Evolutionary conservation across 2,888 invertebrate genomes (phyloP).

Genomic region (Drosophila prostipennis): DNA sequence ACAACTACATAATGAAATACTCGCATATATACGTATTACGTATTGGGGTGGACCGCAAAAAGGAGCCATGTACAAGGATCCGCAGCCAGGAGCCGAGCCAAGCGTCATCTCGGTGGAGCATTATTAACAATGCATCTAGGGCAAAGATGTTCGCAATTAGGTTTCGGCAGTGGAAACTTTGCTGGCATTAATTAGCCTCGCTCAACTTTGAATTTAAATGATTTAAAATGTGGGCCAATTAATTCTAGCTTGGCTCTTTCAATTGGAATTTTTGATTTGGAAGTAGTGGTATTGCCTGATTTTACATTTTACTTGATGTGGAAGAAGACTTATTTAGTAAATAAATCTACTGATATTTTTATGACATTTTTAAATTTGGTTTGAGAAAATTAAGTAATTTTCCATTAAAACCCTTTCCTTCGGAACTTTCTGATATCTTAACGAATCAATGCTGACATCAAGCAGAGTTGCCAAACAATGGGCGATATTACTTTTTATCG

Average conservation of each 20-base stretch:
- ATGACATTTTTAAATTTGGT: background rate
- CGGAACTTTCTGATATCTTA: conserved; percentile 1
- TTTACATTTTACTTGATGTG: background rate
- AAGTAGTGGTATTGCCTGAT: too few relatives aligned
- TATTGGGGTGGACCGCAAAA: background rate
- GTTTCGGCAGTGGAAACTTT: conserved; percentile 27
- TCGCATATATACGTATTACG: conserved; percentile 7
- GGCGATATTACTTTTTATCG: conserved; percentile 27
- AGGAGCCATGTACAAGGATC: background rate
- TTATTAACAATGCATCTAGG: conserved; percentile 31
- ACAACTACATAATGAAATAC: conserved; percentile 40
- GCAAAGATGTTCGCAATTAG: conserved; percentile 21
- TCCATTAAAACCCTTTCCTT: background rate
- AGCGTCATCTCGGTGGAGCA: conserved; percentile 18
- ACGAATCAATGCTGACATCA: conserved; percentile 36
- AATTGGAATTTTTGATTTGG: background rate
- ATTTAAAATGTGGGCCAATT: conserved; percentile 1
- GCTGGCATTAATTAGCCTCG: conserved; percentile 31
- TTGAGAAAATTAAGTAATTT: background rate
- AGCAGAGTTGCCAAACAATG: conserved; percentile 31
- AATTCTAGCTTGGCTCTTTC: background rate
- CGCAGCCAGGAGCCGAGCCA: conserved; percentile 10
- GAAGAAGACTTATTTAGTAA: too few relatives aligned
- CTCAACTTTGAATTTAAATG: background rate
- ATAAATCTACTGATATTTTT: background rate